Base-by-base conservation (phyloP, 2,797 vertebrate genomes). In the Tokudaia muenninki region DNA sequence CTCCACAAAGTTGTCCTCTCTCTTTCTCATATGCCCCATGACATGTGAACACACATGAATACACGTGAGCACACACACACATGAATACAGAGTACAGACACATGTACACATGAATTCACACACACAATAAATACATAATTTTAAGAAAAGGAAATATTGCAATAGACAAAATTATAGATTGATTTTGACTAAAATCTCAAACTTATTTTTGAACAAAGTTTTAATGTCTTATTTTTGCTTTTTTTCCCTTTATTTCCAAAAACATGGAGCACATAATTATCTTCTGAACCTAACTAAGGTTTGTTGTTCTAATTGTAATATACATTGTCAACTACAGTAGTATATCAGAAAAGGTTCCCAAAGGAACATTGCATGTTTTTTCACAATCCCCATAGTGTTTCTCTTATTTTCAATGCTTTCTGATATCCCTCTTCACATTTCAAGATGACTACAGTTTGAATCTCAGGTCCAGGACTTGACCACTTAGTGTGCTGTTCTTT, bases 281-380 rank as follows among this genome's bases (percentile, higher is more conserved):
- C 70, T 75, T 87, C 41, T 94, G n/a, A 94, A 31, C 12, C 86
- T 72, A 90, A 92, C 31, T 57, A 26, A 92, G 21, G 3, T 90
- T 83, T 77, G 75, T 75, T 65, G 11, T 79, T 75, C 72, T 77
- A 24, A 52, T 90, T 77, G 12, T 61, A 94, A 67, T 70, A 8
- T 29, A 61, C 81, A 59, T 89, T 81, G 2, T 37, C 84, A 75
- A 72, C 50, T 82, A 2, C 10, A 87, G 34, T 55, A 21, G 80
- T 77, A 77, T 21, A 72, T 44, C 52, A 84, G 59, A 95, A 92
- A 94, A 84, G 59, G 12, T 90, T 21, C 89, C 34, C 55, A 24
- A 11, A 94, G 92, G 59, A 50, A 19, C 9, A 88, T 50, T 92
- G 50, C 14, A 6, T 89, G 9, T 34, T 82, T 47, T 44, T 67